Evolutionary conservation across 2,113 vertebrate species (phyloP).

Genomic region (Pimephales promelas): DNA sequence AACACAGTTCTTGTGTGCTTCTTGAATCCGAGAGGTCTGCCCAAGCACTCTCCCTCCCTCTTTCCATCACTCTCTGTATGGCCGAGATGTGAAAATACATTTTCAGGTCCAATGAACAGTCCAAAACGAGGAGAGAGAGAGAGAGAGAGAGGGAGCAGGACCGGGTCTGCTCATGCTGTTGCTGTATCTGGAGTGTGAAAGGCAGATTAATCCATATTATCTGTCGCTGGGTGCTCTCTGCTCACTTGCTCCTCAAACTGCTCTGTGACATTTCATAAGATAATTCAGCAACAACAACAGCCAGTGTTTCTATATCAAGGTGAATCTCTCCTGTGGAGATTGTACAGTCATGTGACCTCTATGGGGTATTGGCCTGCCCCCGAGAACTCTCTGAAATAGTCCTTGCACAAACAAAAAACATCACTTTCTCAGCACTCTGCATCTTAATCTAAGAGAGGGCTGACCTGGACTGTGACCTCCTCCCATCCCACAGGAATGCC

Average conservation of each 20-base stretch:
- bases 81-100: conserved; percentile 61
- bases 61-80: conserved; percentile 10
- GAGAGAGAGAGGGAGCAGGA: conserved; percentile 9
- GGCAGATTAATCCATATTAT: conserved; percentile 53
- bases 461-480: conserved; percentile 66
- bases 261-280: conserved; percentile 54
- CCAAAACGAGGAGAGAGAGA: conserved; percentile 44
- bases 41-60: conserved; percentile 24
- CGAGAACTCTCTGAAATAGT: conserved; percentile 32
- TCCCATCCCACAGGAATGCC: conserved; percentile 59
- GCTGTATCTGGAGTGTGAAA: conserved; percentile 58
- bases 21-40: neutral
- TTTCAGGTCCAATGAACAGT: conserved; percentile 63
- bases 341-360: conserved; percentile 35
- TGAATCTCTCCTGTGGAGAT: conserved; percentile 22
- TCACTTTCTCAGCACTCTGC: conserved; percentile 32
- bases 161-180: conserved; percentile 47
- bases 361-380: conserved; percentile 53
- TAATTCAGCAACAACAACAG: conserved; percentile 43
- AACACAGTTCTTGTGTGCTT: conserved; percentile 26
- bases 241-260: conserved; percentile 43
- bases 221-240: conserved; percentile 35
- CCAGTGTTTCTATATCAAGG: conserved; percentile 40
- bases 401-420: conserved; percentile 50
- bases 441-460: conserved; percentile 57